Conservation (phyloP, 2,888 invertebrate genomes). For the Protodeltote pygarga region DNA sequence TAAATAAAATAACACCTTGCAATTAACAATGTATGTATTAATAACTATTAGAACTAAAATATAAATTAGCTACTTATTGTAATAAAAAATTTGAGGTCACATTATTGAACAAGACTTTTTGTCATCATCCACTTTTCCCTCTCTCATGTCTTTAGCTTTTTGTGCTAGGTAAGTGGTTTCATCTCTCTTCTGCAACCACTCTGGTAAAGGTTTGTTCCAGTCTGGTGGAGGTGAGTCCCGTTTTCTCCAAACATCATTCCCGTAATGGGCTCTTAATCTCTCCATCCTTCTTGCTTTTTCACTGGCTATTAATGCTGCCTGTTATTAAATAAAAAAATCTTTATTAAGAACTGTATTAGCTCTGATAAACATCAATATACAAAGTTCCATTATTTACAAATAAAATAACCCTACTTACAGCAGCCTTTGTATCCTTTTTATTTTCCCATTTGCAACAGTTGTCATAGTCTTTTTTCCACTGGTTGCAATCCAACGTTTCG, state of each 20-base stretch:
- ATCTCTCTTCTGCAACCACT: slow-evolving; percentile 90
- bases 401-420: slow-evolving; percentile 82
- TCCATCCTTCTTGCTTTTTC: slow-evolving; percentile 89
- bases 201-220: slow-evolving; percentile 94
- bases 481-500: slow-evolving; percentile 90
- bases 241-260: slow-evolving; percentile 93
- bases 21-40: slow-evolving; percentile 29
- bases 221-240: slow-evolving; percentile 91
- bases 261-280: slow-evolving; percentile 89
- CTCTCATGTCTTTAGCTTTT: slow-evolving; percentile 88
- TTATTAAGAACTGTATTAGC: too few species aligned
- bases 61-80: slow-evolving; percentile 37
- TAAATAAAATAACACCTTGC: neutral
- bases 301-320: slow-evolving; percentile 90
- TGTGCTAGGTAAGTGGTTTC: slow-evolving; percentile 89
- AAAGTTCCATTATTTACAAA: neutral
- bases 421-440: slow-evolving; percentile 88
- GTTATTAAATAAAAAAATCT: slow-evolving; percentile 27
- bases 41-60: slow-evolving; percentile 15
- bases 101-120: slow-evolving; percentile 71
- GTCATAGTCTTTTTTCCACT: slow-evolving; percentile 92
- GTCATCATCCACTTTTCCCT: slow-evolving; percentile 62
- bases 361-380: neutral
- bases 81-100: slow-evolving; percentile 56
- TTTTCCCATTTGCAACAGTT: slow-evolving; percentile 91